Evolutionary conservation across 2,113 vertebrate genomes (phyloP), one percentile per base, ranked within the genome.

Genomic region (Lates calcarifer): DNA sequence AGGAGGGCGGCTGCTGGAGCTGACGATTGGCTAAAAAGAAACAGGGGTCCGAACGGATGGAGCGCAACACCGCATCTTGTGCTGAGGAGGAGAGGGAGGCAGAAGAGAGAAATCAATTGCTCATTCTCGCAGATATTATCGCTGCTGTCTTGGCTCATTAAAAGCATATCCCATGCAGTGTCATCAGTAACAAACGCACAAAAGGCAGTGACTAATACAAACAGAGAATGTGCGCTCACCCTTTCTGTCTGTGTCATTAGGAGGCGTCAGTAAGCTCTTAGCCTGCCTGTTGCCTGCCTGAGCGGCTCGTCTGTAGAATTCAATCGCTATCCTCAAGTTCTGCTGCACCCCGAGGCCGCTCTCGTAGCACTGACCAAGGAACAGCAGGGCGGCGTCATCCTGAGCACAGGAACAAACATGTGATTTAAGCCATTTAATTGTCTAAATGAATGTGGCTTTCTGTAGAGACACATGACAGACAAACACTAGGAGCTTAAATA

Each of bases 341-440:
- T 68, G 94, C 56, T 84, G 90, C 64, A 97, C 96, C 0, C 96
- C 97, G 37, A 97, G 94, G 66, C 96, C 97, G 26, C 87, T 94
- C 92, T 97, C 96, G 57, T 96, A 97, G 90, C 97, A 98, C 86
- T 98, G 92, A 11, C 96, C 97, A 90, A 98, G 85, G 49, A 96
- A 94, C 51, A 96, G 96, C 74, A 94, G 94, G 82, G 97, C 98
- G 3, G 94, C 94, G 74, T 92, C 74, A 82, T 98, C 96, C 98
- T 99, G 85, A 77, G 67, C 63, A 81, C 33, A 75, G 18, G 90
- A 66, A 76, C 1, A 41, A 66, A 71, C 4, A 49, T 1, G 22
- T 3, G 12, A 39, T 37, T 70, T 58, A 22, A 33, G 13, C 24
- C 6, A 29, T 28, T 24, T 57, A 37, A 73, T 37, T 14, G n/a